Conservation (phyloP, 1,140 invertebrate genomes). For the Venturia canescens region DNA sequence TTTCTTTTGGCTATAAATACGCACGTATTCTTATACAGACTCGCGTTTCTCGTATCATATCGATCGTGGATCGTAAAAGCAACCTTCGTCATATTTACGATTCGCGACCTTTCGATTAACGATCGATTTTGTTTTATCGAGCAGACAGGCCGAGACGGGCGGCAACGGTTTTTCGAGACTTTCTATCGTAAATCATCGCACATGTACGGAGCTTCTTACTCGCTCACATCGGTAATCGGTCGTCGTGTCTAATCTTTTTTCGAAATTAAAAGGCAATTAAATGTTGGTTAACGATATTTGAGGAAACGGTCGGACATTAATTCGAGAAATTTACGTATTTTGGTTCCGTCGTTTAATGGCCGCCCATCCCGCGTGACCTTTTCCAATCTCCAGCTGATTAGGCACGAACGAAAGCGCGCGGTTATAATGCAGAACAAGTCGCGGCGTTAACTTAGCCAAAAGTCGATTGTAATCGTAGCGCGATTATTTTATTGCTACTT, state of each 20-base stretch:
- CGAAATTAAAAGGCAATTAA: not conserved
- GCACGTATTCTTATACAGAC: not conserved
- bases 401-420: too few relatives aligned
- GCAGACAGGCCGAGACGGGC: not conserved
- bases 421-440: not conserved
- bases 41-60: not conserved
- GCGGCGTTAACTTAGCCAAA: not conserved
- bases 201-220: not conserved
- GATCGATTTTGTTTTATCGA: constrained; percentile 36
- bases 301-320: not conserved
- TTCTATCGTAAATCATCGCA: constrained; percentile 27
- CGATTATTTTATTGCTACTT: not conserved
- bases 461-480: not conserved
- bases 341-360: not conserved
- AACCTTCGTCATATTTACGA: constrained; percentile 33
- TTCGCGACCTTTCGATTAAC: constrained; percentile 12
- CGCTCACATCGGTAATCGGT: not conserved
- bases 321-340: not conserved
- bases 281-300: not conserved
- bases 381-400: not conserved
- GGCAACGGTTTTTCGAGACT: constrained; percentile 20
- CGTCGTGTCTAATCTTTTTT: not conserved
- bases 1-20: not conserved
- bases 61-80: constrained; percentile 5
- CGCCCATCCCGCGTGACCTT: not conserved